Percentiles rank a stretch among this genome's conserved stretches.
Evolutionary conservation across 2,797 vertebrate genomes (phyloP).

Genomic region (Peromyscus eremicus): DNA sequence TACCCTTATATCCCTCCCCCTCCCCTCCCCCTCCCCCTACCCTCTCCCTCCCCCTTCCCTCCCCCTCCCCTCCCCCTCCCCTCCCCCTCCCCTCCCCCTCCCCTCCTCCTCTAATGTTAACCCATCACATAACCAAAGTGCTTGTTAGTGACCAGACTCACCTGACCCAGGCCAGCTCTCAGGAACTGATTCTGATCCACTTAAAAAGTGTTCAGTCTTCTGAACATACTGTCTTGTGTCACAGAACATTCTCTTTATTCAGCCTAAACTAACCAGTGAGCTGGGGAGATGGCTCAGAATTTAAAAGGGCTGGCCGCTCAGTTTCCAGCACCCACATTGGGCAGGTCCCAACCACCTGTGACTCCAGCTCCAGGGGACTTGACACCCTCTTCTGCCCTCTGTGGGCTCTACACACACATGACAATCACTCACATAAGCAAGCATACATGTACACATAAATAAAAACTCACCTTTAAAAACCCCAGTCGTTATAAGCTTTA

Average conservation of each 20-base stretch:
- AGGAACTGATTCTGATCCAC: not conserved
- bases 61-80: too few relatives aligned
- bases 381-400: not conserved
- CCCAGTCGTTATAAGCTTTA: not conserved
- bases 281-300: not conserved
- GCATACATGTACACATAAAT: not conserved
- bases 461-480: not conserved
- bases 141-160: not conserved
- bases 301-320: not conserved
- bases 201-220: not conserved
- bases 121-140: not conserved
- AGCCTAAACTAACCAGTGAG: not conserved
- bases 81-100: too few relatives aligned
- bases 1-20: not conserved
- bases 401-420: not conserved
- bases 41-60: too few relatives aligned
- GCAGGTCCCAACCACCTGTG: not conserved
- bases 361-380: not conserved
- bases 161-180: not conserved
- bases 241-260: slow-evolving; percentile 3
- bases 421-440: not conserved
- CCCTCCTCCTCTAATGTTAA: not conserved
- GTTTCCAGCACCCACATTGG: not conserved
- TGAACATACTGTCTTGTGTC: not conserved
- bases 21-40: too few relatives aligned